These are phyloP conservation scores for Triplophysa dalaica DNA, from an alignment of 2,113 vertebrate genomes.

Conservation along the genomic window DNA sequence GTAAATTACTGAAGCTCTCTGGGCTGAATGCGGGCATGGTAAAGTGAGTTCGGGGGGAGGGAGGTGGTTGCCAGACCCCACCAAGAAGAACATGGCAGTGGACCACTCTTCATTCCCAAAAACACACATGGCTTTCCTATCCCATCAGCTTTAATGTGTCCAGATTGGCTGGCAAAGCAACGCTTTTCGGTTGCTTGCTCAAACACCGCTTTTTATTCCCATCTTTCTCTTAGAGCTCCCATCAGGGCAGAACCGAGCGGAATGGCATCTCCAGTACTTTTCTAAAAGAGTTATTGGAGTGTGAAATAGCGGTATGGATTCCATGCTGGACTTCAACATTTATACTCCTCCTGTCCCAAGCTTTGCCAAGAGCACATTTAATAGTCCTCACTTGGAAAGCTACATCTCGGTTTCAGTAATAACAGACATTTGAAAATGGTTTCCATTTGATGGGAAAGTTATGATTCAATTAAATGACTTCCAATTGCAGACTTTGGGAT, in stretches of 20 bases:
- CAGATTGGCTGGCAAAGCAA: constrained; percentile 50
- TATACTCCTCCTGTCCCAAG: neutral
- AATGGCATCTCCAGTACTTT: constrained; percentile 34
- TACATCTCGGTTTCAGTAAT: neutral
- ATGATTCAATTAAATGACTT: neutral
- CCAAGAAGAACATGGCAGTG: constrained; percentile 28
- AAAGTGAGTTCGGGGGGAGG: neutral
- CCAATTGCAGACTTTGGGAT: neutral
- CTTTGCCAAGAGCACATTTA: too few relatives aligned
- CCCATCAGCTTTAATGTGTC: constrained; percentile 67
- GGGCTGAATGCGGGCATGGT: neutral
- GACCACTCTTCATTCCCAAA: constrained; percentile 31
- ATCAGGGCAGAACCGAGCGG: constrained; percentile 44
- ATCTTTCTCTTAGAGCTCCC: constrained; percentile 50
- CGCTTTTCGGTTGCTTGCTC: constrained; percentile 27
- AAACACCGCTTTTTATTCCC: constrained; percentile 53
- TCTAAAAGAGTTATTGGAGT: constrained; percentile 44
- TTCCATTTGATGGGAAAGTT: neutral
- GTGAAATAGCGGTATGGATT: constrained; percentile 25
- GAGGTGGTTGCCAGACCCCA: constrained; percentile 20
- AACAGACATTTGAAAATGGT: neutral
- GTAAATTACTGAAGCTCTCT: constrained; percentile 60
- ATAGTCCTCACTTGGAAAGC: neutral
- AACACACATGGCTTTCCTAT: constrained; percentile 42
- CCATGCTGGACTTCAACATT: neutral